Conservation (phyloP, 37 sponge, comb jelly and placozoan genomes). For the Theonella swinhoei region DNA sequence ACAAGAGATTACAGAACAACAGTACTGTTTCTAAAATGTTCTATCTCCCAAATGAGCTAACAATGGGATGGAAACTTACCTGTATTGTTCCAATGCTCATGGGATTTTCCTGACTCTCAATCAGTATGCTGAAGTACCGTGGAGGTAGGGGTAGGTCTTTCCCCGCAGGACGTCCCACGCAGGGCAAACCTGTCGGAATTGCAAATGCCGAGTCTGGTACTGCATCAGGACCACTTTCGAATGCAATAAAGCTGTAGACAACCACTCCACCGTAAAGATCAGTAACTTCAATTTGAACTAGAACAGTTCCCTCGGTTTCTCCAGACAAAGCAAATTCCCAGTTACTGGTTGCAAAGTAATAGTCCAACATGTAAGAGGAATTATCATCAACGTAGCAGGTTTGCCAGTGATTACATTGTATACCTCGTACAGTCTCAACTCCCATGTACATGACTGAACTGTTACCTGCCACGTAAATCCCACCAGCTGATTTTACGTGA, state of each 20-base stretch:
- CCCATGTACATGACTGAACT: conserved; percentile 22
- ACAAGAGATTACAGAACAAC: neutral
- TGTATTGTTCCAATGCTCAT: neutral
- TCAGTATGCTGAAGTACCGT: conserved; percentile 14
- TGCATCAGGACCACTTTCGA: conserved; percentile 32
- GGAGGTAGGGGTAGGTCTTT: conserved; percentile 37
- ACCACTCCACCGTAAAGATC: neutral
- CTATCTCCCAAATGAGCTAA: too few species aligned
- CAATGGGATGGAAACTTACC: too few species aligned
- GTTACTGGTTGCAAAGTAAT: conserved; percentile 26
- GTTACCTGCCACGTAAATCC: neutral
- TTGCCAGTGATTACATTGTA: conserved; percentile 47
- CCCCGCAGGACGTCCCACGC: conserved; percentile 35
- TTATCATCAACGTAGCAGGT: conserved; percentile 21
- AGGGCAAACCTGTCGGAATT: conserved; percentile 57
- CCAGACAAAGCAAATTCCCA: neutral
- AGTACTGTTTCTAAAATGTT: too few species aligned
- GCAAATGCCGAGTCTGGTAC: conserved; percentile 43
- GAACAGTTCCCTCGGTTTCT: neutral
- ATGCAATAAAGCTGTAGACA: conserved; percentile 43
- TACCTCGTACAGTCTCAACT: conserved; percentile 30
- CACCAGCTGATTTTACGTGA: conserved; percentile 16
- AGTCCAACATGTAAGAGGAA: conserved; percentile 34
- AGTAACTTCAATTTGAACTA: conserved; percentile 1
- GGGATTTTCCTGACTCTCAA: conserved; percentile 4